Base-by-base conservation (phyloP, 2,888 invertebrate genomes). In the Tenthredo notha region DNA sequence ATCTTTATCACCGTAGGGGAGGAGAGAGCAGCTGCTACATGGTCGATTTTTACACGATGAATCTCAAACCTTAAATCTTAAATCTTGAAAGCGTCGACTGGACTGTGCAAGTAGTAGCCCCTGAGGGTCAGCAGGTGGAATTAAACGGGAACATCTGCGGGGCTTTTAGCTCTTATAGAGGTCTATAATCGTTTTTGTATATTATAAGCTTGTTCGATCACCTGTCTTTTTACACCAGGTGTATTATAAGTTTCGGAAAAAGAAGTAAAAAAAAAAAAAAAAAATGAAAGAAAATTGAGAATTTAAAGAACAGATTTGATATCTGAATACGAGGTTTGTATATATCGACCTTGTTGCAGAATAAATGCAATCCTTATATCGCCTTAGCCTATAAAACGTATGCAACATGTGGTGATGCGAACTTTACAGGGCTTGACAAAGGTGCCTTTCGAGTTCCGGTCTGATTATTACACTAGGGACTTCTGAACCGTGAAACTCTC, bases 401-500 rank as follows among this genome's bases (percentile, higher is more conserved):
- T 61, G 61, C 61, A 25, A 54, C 25, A 25, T 67, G 67, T 29
- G 29, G 29, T 29, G 43, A 47, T n/a, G 47, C 47, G 40, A 12
- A 43, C 74, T 74, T 25, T 43, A 29, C 43, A 43, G 43, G 74
- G 74, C 12, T 12, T 74, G 74, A 80, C 61, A 80, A 80, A 61
- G 80, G 47, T 40, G 37, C 58, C 47, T 84, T 65, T 65, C 43
- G 80, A 74, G 84, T 85, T 85, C 77, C 85, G 85, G 85, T 85
- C 85, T 85, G 85, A 85, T 85, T 85, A 65, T 54, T 75, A n/a
- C 40, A 40, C n/a, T 37, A 70, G 47, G 25, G 47, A 43, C 70
- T 82, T 50, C 43, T 85, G 67, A 85, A 80, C 78, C 85, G 85
- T 85, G 78, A 85, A 77, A 85, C 78, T 29, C 77, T 78, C 40